Evolutionary conservation across 2,888 invertebrate species (phyloP), one percentile per base, ranked within the genome.

Genomic region (Troglohyphantes excavatus): DNA sequence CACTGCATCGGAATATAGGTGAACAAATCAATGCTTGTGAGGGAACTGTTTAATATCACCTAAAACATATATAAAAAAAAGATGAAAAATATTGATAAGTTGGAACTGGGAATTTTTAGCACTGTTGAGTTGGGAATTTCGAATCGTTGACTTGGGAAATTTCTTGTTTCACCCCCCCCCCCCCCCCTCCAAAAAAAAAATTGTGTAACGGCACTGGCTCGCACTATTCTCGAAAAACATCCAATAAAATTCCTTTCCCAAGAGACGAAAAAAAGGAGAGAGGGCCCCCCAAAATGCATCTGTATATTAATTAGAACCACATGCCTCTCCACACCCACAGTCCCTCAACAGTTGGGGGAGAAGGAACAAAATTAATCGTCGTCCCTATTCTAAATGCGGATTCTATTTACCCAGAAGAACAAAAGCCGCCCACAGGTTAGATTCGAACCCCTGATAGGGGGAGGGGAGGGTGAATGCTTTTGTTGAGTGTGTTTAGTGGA

Each of bases 291-390:
- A 13, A n/a, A 53, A 53, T 5, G 53, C n/a, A 46, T 46, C 13
- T 46, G 46, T 46, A 53, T 7, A 53, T 53, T 53, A 53, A 53
- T 53, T 53, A 53, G n/a, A 53, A 53, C 53, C 53, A 53, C 53
- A 53, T 53, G n/a, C 53, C n/a, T n/a, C 5, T 53, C 13, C 53
- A 53, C 53, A 53, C 53, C 53, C 39, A 39, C 39, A 39, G 7
- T 3, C n/a, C 33, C 33, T 33, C 33, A 33, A 33, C 33, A 33
- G 33, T 13, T 53, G 53, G 53, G n/a, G 53, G 53, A 53, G 53
- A 53, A 13, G 53, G 17, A 53, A n/a, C 53, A 53, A 53, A 53
- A 53, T 53, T 53, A 53, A 53, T 53, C 53, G n/a, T 53, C n/a
- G n/a, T 33, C 33, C 33, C 33, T 9, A 6, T 53, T n/a, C 17